Evolutionary conservation across 1,140 invertebrate species (phyloP).

Genomic region (Armadillidium nasatum): DNA sequence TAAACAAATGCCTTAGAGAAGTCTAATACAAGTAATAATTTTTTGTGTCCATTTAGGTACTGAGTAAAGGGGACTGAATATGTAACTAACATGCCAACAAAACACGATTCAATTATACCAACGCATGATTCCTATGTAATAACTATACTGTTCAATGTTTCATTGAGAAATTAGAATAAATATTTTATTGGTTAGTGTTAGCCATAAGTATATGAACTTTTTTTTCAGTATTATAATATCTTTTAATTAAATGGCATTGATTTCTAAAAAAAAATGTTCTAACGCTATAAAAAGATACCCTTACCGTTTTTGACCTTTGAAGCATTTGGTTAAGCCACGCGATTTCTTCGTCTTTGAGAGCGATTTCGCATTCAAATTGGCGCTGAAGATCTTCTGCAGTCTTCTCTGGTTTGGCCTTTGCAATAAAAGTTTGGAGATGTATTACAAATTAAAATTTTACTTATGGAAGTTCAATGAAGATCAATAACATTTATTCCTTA

Average conservation of each 20-base stretch:
- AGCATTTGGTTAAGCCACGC: constrained; percentile 1
- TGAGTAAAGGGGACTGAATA: no score
- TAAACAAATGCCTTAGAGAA: no score
- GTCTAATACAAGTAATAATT: no score
- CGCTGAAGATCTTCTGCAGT: not conserved
- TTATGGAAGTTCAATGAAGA: not conserved
- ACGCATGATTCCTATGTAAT: no score
- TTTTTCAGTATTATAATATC: not conserved
- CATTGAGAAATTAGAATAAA: not conserved
- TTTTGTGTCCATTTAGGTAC: no score
- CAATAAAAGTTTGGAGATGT: not conserved
- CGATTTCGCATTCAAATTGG: not conserved
- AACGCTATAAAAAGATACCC: not conserved
- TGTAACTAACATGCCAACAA: no score
- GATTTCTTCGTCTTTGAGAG: not conserved
- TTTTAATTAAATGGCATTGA: not conserved
- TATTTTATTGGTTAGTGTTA: not conserved
- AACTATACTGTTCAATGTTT: not conserved
- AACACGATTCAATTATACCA: no score
- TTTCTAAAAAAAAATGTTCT: not conserved
- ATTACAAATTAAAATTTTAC: not conserved
- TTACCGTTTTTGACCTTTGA: not conserved
- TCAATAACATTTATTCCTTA: no score
- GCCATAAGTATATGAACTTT: not conserved
- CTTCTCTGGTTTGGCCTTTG: not conserved